phyloP scores from a whole-genome alignment of 2,797 vertebrate genomes.

The Poecilia gillii region DNA sequence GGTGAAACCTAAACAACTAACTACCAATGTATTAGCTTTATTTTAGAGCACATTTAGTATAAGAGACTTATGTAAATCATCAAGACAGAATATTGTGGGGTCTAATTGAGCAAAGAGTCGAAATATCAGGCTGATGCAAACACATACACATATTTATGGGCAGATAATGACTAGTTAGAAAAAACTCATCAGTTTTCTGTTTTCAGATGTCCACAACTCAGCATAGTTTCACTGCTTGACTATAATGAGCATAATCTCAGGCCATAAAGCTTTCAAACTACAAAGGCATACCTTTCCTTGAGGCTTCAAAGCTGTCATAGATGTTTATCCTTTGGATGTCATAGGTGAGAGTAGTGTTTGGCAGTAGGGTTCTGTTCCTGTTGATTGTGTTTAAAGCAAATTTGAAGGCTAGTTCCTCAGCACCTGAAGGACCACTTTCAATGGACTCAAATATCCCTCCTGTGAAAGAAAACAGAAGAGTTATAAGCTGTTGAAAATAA shows the following conservation, averaged over 20 bases:
- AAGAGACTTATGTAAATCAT: not conserved
- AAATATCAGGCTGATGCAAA: not conserved
- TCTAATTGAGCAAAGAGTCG: not conserved
- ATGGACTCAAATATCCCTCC: constrained; percentile 98
- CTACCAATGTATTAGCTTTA: not conserved
- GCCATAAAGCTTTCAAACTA: constrained; percentile 17
- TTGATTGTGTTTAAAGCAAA: constrained; percentile 99
- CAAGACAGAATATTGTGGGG: not conserved
- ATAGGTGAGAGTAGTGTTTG: constrained; percentile 97
- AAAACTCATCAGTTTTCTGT: constrained; percentile 21
- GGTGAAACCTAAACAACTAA: not conserved
- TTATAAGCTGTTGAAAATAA: not conserved
- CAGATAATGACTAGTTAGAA: not conserved
- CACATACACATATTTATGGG: not conserved
- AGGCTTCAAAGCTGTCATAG: constrained; percentile 99
- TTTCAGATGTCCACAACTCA: constrained; percentile 67
- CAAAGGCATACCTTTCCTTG: constrained; percentile 91
- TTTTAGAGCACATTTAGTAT: not conserved
- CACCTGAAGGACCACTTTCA: constrained; percentile 95
- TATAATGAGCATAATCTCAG: constrained; percentile 67
- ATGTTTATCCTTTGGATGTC: constrained; percentile 99
- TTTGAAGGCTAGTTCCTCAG: constrained; percentile 98
- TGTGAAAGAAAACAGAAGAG: constrained; percentile 65
- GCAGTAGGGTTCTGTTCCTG: constrained; percentile 98
- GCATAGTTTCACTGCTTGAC: constrained; percentile 62